Conservation (phyloP, 2,888 invertebrate species). For the Ectemnius lituratus region DNA sequence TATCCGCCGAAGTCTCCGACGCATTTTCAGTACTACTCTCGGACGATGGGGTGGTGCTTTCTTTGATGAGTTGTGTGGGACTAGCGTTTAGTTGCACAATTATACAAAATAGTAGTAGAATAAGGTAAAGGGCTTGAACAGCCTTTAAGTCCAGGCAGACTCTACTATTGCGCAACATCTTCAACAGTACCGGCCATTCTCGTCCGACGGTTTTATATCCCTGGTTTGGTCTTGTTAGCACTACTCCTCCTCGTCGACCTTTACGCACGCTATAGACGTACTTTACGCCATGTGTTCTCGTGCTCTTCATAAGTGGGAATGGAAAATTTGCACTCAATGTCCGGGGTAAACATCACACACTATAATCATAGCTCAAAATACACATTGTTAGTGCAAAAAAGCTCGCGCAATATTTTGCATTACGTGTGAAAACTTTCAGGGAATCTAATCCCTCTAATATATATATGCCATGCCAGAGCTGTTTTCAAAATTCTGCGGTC, state of each 20-base stretch:
- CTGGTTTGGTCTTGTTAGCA: constrained; percentile 44
- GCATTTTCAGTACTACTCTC: constrained; percentile 21
- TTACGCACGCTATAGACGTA: constrained; percentile 7
- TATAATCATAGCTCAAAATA: background rate
- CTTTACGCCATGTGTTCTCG: constrained; percentile 48
- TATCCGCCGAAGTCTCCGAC: constrained; percentile 16
- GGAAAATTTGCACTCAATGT: constrained; percentile 52
- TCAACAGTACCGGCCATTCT: constrained; percentile 21
- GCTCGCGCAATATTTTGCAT: background rate
- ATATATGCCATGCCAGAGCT: too few relatives aligned
- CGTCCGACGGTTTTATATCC: constrained; percentile 48
- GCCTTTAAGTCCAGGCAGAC: constrained; percentile 12
- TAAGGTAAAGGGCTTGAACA: constrained; percentile 19
- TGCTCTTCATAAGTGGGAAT: constrained; percentile 51
- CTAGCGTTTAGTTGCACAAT: constrained; percentile 21
- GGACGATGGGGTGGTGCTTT: constrained; percentile 12
- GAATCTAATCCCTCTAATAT: too few relatives aligned
- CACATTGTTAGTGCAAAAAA: background rate
- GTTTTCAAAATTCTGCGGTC: too few relatives aligned
- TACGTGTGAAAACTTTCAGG: too few relatives aligned
- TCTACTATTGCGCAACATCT: constrained; percentile 47
- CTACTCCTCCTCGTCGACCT: constrained; percentile 29
- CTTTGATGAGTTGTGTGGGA: constrained; percentile 18
- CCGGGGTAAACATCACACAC: constrained; percentile 12
- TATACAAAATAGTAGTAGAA: constrained; percentile 23